Base-by-base conservation (phyloP, 2,888 invertebrate genomes). In the Drosophila ochracea region DNA sequence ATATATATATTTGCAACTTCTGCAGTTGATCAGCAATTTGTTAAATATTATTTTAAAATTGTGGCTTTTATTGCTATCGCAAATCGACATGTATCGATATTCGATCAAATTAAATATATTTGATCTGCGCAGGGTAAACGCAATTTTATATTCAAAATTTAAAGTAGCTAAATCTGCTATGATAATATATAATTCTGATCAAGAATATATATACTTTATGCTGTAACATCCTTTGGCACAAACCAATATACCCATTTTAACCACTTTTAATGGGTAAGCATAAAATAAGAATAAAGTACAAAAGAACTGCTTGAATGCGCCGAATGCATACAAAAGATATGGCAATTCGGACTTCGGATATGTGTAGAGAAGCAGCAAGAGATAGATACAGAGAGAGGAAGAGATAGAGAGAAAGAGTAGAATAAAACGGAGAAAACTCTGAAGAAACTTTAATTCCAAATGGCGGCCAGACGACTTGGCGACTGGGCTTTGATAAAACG, bases 241-340 rank as follows among this genome's bases (percentile, higher is more conserved):
- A 16, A 4, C 4, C 16, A 16, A 1, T 2, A 16, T 47, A 25
- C 47, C 16, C 47, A 9, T 47, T 16, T 16, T 4, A 25, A 21
- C 16, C 25, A 9, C 1, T 47, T 13, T 4, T 16, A 47, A 16
- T 1, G 16, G 4, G 47, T 25, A 47, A 35, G n/a, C 28, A 53
- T 3, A 37, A 63, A 58, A 65, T 41, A 63, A 52, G 53, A 25
- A 49, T 47, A 59, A 67, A 63, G 41, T 30, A 76, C 21, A 65
- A 76, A 83, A 82, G 73, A 82, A 82, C 62, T 73, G 83, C 68
- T 76, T 68, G 73, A 75, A 83, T 87, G 84, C 78, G 75, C 49
- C 70, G 84, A 78, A 59, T 81, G 84, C 84, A 85, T 84, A 85
- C 83, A 83, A 84, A 84, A 84, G 84, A 87, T 87, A 87, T 67